Evolutionary conservation across 2,888 invertebrate genomes (phyloP).

Genomic region (Rhopalosiphum nymphaeae): DNA sequence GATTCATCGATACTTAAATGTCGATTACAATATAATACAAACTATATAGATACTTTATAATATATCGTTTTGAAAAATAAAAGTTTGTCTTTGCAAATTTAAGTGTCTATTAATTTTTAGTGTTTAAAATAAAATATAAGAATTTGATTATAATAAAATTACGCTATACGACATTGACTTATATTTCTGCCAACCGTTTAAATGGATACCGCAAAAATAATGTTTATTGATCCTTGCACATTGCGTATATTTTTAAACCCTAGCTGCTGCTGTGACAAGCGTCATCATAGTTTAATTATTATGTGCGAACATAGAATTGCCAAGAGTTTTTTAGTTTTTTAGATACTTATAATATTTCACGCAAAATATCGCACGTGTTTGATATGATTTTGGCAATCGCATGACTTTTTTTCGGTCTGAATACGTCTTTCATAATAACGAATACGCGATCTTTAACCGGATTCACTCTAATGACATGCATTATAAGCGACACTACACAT

Average conservation of each 20-base stretch:
- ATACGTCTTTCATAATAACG: slow-evolving; percentile 37
- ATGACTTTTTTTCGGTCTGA: slow-evolving; percentile 46
- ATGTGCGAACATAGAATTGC: not conserved
- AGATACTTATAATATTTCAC: slow-evolving; percentile 14
- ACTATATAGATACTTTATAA: not conserved
- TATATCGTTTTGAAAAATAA: not conserved
- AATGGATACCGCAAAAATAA: not conserved
- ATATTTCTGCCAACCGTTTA: not conserved
- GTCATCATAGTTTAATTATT: not conserved
- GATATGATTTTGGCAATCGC: slow-evolving; percentile 44
- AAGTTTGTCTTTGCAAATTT: not conserved
- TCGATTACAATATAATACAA: not conserved
- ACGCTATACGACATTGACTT: not conserved
- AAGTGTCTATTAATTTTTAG: not conserved
- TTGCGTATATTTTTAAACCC: slow-evolving; percentile 52
- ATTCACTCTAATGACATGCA: slow-evolving; percentile 32
- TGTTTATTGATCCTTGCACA: slow-evolving; percentile 40
- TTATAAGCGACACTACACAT: slow-evolving; percentile 8
- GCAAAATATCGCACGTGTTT: slow-evolving; percentile 27
- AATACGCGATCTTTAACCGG: slow-evolving; percentile 43
- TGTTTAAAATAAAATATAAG: not conserved
- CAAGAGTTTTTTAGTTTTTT: not conserved
- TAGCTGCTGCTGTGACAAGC: not conserved
- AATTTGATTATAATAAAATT: not conserved
- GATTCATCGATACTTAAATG: not conserved